phyloP scores from a whole-genome alignment of 2,113 vertebrate genomes.

The Puma concolor region DNA sequence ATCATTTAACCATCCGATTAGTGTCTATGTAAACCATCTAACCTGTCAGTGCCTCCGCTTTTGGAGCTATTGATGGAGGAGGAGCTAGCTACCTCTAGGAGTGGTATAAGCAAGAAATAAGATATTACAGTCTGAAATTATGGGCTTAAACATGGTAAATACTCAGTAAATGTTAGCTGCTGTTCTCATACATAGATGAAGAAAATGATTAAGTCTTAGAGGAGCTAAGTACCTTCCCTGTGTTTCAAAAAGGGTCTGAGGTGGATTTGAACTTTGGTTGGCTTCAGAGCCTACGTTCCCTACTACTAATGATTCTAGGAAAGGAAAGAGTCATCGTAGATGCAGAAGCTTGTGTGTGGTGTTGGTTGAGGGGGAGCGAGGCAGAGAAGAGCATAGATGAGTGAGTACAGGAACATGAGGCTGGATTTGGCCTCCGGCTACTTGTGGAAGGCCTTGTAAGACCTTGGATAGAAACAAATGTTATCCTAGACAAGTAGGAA shows the following conservation, averaged over 20 bases:
- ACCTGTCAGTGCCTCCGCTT: neutral
- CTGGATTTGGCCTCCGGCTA: neutral
- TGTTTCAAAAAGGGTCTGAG: neutral
- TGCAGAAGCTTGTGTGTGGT: neutral
- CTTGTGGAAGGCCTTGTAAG: neutral
- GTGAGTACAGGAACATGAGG: too few relatives aligned
- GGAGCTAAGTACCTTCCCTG: neutral
- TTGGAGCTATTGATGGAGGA: neutral
- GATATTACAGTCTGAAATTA: neutral
- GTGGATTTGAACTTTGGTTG: neutral
- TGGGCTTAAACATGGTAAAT: neutral
- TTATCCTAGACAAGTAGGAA: neutral
- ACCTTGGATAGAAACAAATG: neutral
- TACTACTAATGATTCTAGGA: neutral
- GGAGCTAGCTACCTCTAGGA: neutral
- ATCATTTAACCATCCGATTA: neutral
- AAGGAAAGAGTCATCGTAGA: neutral
- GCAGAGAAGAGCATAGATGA: too few relatives aligned
- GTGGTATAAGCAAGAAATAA: neutral
- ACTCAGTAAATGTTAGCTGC: neutral
- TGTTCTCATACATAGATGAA: neutral
- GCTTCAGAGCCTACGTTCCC: neutral
- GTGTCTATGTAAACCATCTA: neutral
- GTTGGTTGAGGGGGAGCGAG: neutral
- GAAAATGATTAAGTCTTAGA: neutral